phyloP scores from a whole-genome alignment of 2,113 vertebrate genomes.

The Callaeas wilsoni region DNA sequence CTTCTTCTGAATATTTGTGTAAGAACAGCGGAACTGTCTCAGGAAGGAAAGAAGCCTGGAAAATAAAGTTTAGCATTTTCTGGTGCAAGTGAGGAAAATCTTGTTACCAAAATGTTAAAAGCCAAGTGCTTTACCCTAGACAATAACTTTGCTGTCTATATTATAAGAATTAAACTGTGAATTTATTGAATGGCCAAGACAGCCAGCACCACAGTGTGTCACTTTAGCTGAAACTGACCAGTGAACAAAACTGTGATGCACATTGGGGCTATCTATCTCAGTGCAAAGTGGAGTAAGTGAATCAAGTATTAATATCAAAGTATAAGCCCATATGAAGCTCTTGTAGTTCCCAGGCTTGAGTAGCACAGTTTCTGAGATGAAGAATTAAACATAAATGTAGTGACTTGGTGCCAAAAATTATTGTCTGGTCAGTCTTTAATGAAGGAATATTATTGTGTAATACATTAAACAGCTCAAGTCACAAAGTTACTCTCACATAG shows the following conservation, averaged over 20 bases:
- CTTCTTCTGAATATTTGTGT: background rate
- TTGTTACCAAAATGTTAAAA: background rate
- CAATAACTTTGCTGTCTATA: background rate
- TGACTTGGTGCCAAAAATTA: background rate
- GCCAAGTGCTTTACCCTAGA: background rate
- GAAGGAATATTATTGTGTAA: background rate
- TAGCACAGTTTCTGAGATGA: background rate
- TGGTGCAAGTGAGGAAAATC: background rate
- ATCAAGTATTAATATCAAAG: background rate
- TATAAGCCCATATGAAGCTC: background rate
- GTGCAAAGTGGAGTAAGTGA: background rate
- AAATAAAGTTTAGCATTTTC: background rate
- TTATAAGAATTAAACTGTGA: background rate
- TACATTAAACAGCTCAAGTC: background rate
- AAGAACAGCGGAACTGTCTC: background rate
- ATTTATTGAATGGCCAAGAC: background rate
- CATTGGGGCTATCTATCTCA: background rate
- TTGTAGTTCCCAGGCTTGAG: background rate
- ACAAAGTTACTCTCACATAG: background rate
- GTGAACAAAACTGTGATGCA: background rate
- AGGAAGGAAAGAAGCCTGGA: background rate
- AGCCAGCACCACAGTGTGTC: background rate
- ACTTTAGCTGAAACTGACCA: background rate
- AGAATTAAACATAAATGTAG: background rate
- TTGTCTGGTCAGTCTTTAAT: background rate